Percentiles rank a stretch among this genome's conserved stretches.
Evolutionary conservation across 2,113 vertebrate genomes (phyloP).

Genomic region (Meles meles): DNA sequence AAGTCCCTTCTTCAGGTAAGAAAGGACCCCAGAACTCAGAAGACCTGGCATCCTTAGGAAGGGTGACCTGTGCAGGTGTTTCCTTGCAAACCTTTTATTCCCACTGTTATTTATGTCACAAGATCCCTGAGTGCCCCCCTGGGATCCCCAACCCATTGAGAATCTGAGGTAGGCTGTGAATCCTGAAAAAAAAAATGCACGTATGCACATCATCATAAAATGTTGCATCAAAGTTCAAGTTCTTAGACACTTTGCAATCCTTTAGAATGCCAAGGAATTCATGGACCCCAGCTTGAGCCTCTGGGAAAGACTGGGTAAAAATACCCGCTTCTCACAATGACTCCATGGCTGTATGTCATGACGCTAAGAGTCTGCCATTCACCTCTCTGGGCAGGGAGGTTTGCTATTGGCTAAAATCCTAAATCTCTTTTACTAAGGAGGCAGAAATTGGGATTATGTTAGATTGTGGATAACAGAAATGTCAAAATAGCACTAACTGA

Average conservation of each 20-base stretch:
- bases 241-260: background rate
- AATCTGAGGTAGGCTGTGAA: background rate
- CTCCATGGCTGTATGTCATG: background rate
- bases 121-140: background rate
- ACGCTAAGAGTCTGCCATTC: background rate
- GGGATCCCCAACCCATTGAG: background rate
- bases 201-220: background rate
- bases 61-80: background rate
- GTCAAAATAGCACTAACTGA: background rate
- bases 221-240: background rate
- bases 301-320: background rate
- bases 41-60: background rate
- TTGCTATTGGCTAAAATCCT: background rate
- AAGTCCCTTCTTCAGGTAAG: background rate
- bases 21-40: background rate
- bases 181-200: background rate
- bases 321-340: background rate
- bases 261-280: background rate
- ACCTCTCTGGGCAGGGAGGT: background rate
- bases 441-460: background rate
- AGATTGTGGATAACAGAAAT: background rate
- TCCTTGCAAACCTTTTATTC: background rate
- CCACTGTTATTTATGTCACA: background rate
- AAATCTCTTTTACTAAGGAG: background rate
- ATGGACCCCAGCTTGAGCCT: background rate